phyloP scores from a whole-genome alignment of 2,113 vertebrate species.

The Indicator indicator region DNA sequence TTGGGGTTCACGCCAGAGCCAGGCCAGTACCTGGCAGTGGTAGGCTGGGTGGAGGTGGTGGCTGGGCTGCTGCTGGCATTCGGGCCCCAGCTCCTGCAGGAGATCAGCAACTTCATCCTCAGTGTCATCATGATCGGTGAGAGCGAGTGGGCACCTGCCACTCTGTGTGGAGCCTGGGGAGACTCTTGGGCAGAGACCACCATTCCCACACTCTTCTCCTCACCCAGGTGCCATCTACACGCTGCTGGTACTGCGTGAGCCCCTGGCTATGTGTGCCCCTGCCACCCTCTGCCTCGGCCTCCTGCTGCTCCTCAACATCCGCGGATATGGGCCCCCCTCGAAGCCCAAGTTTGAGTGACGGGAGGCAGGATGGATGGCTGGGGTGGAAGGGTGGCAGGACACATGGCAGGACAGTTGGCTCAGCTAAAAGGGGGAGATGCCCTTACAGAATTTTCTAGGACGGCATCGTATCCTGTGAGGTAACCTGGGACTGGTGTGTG shows the following conservation, averaged over 20 bases:
- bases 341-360: constrained; percentile 54
- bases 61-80: constrained; percentile 75
- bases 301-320: constrained; percentile 76
- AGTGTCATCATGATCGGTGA: constrained; percentile 82
- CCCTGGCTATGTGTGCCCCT: constrained; percentile 70
- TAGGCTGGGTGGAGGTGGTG: constrained; percentile 79
- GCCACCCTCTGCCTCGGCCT: constrained; percentile 74
- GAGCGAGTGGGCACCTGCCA: accelerated
- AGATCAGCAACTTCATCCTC: constrained; percentile 80
- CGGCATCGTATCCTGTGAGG: accelerated
- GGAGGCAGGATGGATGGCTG: background rate
- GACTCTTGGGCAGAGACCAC: accelerated
- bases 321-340: background rate
- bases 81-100: constrained; percentile 77
- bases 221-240: constrained; percentile 80
- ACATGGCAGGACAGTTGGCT: background rate
- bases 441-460: accelerated
- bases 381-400: too few relatives aligned
- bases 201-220: background rate
- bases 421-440: accelerated
- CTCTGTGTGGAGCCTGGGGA: accelerated
- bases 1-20: constrained; percentile 73
- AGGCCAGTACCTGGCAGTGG: constrained; percentile 53
- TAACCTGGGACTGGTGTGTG: accelerated
- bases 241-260: constrained; percentile 73